Conservation (phyloP, 2,888 invertebrate species). For the Morpho deidamia region DNA sequence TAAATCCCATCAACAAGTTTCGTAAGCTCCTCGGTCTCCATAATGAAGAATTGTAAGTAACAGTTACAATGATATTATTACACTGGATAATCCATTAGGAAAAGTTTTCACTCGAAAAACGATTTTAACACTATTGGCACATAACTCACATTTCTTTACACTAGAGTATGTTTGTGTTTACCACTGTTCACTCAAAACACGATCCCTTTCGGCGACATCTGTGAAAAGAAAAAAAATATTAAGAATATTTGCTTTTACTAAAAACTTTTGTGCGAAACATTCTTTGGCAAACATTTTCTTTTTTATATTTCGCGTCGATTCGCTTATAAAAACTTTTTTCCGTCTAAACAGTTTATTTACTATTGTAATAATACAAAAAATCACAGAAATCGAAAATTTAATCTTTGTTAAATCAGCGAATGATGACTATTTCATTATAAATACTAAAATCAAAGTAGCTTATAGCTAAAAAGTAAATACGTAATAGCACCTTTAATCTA, state of each 20-base stretch:
- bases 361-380: too few relatives aligned
- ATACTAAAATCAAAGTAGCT: neutral
- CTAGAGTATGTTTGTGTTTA: conserved; percentile 37
- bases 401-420: neutral
- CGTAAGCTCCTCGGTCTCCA: conserved; percentile 94
- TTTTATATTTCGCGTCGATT: neutral
- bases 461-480: neutral
- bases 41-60: conserved; percentile 58
- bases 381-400: neutral
- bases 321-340: neutral
- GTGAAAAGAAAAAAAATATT: conserved; percentile 60
- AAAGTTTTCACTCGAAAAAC: conserved; percentile 48
- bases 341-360: neutral
- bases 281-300: neutral
- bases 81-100: conserved; percentile 67
- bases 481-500: conserved; percentile 33
- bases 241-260: conserved; percentile 11
- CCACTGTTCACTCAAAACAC: conserved; percentile 53
- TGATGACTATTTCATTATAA: too few relatives aligned
- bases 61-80: conserved; percentile 44
- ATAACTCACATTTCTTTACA: conserved; percentile 71
- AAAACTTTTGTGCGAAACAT: neutral
- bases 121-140: conserved; percentile 61
- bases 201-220: conserved; percentile 58
- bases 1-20: conserved; percentile 94